Evolutionary conservation across 1,140 invertebrate genomes (phyloP), one percentile per base, ranked within the genome.

Genomic region (Leguminivora glycinivorella): DNA sequence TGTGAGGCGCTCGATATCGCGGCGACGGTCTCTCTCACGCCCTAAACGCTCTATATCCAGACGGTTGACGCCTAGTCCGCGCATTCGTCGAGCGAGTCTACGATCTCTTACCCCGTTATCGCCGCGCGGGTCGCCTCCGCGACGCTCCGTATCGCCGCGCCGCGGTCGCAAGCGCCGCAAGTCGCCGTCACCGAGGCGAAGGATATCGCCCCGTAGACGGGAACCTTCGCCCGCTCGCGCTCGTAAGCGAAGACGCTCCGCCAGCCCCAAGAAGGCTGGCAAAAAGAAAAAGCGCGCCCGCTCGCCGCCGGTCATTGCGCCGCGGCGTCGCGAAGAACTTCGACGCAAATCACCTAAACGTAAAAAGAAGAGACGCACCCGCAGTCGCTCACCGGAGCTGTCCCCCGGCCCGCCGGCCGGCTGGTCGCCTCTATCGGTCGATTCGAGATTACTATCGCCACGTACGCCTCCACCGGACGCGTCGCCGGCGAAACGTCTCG

Each of bases 301-400:
- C 70, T 72, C 82, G 70, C 52, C 89, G 80, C 67, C 92, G 82
- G 70, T 78, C 79, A 68, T 78, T 78, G 5, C 89, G 82, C 69
- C 73, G 70, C 66, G 79, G 24, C 76, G 25, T 87, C 85, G 75
- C 92, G 91, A 95, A 95, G 0, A 95, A 94, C 0, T 83, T 80
- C 71, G 74, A 70, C 58, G 78, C 75, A 73, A 70, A 40, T 69
- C 87, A 78, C 4, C 83, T 76, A n/a, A 79, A 80, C 81, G 77
- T 56, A 85, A 76, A 70, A 76, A 75, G 22, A 56, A 69, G 31
- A 72, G 75, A 10, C 75, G 72, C 58, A 79, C 77, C 72, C 73
- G 76, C 12, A 79, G 43, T 71, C 38, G 76, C n/a, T 76, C 72
- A 14, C 58, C 82, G 24, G 77, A 79, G 73, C 34, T 74, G 14